Conservation (phyloP, 2,888 invertebrate species). For the Tetragnatha montana region DNA sequence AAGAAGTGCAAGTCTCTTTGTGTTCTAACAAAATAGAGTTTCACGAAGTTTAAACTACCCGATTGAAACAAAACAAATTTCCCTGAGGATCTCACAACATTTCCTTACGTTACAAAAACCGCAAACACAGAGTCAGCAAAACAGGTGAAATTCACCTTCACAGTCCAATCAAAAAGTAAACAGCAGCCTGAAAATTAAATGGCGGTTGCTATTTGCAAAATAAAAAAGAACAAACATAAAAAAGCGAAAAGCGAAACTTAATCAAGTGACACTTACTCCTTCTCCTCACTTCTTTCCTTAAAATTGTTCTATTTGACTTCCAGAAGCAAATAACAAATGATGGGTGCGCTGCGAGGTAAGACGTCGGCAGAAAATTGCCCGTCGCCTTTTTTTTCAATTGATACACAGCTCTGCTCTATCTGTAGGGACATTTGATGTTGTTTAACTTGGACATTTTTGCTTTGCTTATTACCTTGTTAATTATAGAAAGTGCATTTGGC, state of each 20-base stretch:
- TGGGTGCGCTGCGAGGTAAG: conserved; percentile 33
- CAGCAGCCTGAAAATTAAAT: not conserved
- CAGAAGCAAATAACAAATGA: conserved; percentile 42
- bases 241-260: conserved; percentile 25
- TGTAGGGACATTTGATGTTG: conserved; percentile 32
- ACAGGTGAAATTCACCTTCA: not conserved
- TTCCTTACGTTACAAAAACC: too few species aligned
- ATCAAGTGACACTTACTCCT: conserved; percentile 38
- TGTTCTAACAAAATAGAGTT: too few species aligned
- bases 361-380: conserved; percentile 29
- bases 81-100: too few species aligned
- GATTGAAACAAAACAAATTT: too few species aligned
- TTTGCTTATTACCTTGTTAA: conserved; percentile 60
- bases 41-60: too few species aligned
- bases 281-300: conserved; percentile 35
- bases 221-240: not conserved
- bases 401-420: not conserved
- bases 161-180: not conserved
- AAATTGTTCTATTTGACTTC: conserved; percentile 49
- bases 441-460: conserved; percentile 34
- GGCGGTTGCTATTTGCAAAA: not conserved
- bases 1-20: too few species aligned
- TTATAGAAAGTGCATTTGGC: conserved; percentile 54
- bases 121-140: too few species aligned
- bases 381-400: conserved; percentile 36